Conservation (phyloP, 2,797 vertebrate species). For the Lacerta bilineata region DNA sequence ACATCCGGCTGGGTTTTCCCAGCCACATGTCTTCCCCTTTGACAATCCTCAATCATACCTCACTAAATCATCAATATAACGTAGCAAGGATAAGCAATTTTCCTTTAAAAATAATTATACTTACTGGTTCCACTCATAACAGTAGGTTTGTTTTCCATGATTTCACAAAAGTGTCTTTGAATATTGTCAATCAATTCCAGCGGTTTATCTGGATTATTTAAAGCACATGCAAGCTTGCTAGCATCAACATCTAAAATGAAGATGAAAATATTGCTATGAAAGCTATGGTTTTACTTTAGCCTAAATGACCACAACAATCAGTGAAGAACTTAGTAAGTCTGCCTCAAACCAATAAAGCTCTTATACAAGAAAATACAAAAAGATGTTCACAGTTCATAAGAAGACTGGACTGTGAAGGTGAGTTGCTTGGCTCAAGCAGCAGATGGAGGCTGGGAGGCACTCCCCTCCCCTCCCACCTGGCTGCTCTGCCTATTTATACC, state of each 20-base stretch:
- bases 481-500: no score
- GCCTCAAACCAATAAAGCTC: not conserved
- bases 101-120: constrained; percentile 57
- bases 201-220: constrained; percentile 78
- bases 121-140: constrained; percentile 83
- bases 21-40: not conserved
- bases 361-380: not conserved
- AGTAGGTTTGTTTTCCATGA: constrained; percentile 82
- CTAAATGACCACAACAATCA: not conserved
- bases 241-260: constrained; percentile 85
- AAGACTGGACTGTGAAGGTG: no score
- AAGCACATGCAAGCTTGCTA: constrained; percentile 79
- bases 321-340: not conserved
- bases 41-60: not conserved
- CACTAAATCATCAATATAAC: constrained; percentile 10
- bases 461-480: no score
- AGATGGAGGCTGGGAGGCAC: no score
- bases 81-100: not conserved
- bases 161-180: constrained; percentile 84
- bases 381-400: no score
- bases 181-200: constrained; percentile 85
- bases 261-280: constrained; percentile 45
- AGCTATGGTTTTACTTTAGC: not conserved
- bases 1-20: no score
- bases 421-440: no score